Conservation (phyloP, 2,797 vertebrate species). For the Intellagama lesueurii region DNA sequence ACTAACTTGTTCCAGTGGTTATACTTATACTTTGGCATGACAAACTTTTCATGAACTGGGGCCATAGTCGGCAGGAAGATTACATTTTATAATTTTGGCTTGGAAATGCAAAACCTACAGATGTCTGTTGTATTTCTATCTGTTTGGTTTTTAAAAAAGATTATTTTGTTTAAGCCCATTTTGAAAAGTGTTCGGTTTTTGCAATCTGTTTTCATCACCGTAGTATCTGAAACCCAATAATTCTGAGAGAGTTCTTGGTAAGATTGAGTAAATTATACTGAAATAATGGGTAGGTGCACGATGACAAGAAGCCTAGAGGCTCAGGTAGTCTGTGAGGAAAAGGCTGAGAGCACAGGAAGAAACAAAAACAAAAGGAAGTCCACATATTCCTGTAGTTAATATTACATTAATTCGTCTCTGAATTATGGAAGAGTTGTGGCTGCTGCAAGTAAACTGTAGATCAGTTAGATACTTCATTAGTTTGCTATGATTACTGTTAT, state of each 20-base stretch:
- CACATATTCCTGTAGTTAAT: not conserved
- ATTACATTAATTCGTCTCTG: not conserved
- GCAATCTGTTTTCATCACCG: conserved; percentile 7
- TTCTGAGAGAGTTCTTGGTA: conserved; percentile 7
- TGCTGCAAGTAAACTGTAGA: not conserved
- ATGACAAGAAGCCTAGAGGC: not conserved
- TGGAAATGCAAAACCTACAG: not conserved
- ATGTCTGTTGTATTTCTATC: not conserved
- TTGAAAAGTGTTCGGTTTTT: not conserved
- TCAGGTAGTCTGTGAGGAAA: not conserved
- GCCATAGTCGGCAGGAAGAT: not conserved
- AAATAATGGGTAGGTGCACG: not conserved
- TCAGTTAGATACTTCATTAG: not conserved
- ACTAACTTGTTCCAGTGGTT: not conserved
- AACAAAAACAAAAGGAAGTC: not conserved
- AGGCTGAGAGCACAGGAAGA: not conserved
- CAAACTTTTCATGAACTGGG: not conserved
- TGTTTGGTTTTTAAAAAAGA: not conserved
- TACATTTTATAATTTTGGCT: not conserved
- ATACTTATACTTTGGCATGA: not conserved
- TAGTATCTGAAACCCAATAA: not conserved
- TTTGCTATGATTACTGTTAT: not conserved
- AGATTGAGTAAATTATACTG: conserved; percentile 8
- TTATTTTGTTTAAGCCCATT: not conserved
- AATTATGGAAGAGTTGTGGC: not conserved